Percentiles rank a stretch among this genome's conserved stretches.
Conservation (phyloP, 2,888 invertebrate genomes). For the Drosophila monieri region DNA sequence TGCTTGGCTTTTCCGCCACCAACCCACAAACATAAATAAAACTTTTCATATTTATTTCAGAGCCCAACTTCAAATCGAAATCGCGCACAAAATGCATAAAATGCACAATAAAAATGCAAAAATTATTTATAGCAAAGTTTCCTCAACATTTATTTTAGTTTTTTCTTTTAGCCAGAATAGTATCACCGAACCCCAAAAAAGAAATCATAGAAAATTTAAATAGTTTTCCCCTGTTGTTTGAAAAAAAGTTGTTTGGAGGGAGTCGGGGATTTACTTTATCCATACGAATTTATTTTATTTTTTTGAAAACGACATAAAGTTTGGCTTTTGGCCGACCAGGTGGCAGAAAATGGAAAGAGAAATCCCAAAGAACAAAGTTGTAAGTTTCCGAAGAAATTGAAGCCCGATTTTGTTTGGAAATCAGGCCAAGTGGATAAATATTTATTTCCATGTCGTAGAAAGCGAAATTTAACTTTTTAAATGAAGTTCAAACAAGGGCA, state of each 20-base stretch:
- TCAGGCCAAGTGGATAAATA: slow-evolving; percentile 31
- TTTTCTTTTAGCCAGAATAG: slow-evolving; percentile 29
- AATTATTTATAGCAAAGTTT: slow-evolving; percentile 76
- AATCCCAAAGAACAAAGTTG: slow-evolving; percentile 6
- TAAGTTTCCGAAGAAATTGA: slow-evolving; percentile 53
- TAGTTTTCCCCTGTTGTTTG: slow-evolving; percentile 57
- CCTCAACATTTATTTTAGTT: slow-evolving; percentile 17
- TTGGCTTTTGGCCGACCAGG: slow-evolving; percentile 25
- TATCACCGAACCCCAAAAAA: slow-evolving; percentile 48
- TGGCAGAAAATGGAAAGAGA: slow-evolving; percentile 13
- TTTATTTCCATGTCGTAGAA: slow-evolving; percentile 49
- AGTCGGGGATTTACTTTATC: slow-evolving; percentile 38
- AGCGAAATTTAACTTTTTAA: slow-evolving; percentile 70
- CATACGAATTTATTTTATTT: slow-evolving; percentile 30
- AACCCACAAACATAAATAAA: slow-evolving; percentile 71
- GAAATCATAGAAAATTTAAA: slow-evolving; percentile 67
- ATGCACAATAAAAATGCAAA: slow-evolving; percentile 80
- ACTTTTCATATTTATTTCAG: slow-evolving; percentile 78
- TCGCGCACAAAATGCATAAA: slow-evolving; percentile 68
- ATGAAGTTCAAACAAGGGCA: slow-evolving; percentile 41
- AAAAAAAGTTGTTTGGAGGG: slow-evolving; percentile 10
- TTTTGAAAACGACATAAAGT: slow-evolving; percentile 39
- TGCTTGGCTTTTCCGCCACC: slow-evolving; percentile 4
- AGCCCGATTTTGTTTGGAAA: slow-evolving; percentile 27
- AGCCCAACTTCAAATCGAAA: slow-evolving; percentile 72